phyloP scores from a whole-genome alignment of 2,888 invertebrate species.

The Elgonia sp. region DNA sequence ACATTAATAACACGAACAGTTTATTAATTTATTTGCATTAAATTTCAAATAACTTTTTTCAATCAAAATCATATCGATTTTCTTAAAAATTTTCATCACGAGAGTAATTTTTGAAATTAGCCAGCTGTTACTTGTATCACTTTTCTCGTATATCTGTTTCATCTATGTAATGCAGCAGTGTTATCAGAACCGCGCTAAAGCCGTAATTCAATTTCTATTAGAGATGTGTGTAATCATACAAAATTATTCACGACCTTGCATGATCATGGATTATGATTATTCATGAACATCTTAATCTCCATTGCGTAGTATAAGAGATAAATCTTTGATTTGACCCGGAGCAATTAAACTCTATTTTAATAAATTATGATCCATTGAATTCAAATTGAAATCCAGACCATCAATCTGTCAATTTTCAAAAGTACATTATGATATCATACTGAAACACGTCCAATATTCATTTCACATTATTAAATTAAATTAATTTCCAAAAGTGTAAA shows the following conservation, averaged over 20 bases:
- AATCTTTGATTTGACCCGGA: constrained; percentile 61
- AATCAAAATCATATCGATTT: neutral
- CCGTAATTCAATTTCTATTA: constrained; percentile 71
- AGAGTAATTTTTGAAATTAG: neutral
- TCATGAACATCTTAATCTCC: constrained; percentile 72
- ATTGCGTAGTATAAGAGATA: constrained; percentile 65
- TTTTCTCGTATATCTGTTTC: constrained; percentile 38
- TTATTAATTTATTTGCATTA: too few species aligned
- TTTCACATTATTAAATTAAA: neutral
- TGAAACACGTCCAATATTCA: neutral
- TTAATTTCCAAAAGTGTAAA: too few species aligned
- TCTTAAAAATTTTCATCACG: neutral
- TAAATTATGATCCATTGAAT: constrained; percentile 53
- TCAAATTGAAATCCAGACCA: constrained; percentile 25
- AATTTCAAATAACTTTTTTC: neutral
- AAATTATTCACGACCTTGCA: constrained; percentile 71
- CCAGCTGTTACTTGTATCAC: constrained; percentile 15
- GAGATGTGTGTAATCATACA: constrained; percentile 68
- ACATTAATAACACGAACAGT: too few species aligned
- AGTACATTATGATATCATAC: neutral
- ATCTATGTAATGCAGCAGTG: constrained; percentile 49
- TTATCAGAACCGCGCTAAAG: constrained; percentile 56
- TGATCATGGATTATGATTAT: constrained; percentile 69
- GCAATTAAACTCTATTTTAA: constrained; percentile 64
- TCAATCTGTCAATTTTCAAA: constrained; percentile 24